These are phyloP conservation scores for Metalampra italica DNA, from an alignment of 2,888 invertebrate species.

Conservation along the genomic window DNA sequence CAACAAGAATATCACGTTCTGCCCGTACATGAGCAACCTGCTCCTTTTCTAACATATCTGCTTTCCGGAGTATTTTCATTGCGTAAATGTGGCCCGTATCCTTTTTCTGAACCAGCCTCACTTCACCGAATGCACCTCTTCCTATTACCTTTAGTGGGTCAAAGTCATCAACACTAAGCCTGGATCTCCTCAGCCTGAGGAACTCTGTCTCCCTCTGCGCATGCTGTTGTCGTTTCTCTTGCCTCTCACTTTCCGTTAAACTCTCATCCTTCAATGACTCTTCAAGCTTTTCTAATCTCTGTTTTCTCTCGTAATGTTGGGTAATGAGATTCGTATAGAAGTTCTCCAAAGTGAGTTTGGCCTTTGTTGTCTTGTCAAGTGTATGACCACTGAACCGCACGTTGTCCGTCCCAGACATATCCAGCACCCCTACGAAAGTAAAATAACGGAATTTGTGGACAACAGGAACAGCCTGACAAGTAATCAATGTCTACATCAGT, in stretches of 20 bases:
- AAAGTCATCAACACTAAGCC: slow-evolving; percentile 98
- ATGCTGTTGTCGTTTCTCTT: slow-evolving; percentile 95
- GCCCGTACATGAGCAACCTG: slow-evolving; percentile 98
- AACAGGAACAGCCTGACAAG: too few species aligned
- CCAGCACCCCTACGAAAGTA: slow-evolving; percentile 84
- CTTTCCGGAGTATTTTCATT: slow-evolving; percentile 99
- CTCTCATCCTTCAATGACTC: slow-evolving; percentile 98
- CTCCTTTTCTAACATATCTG: slow-evolving; percentile 99
- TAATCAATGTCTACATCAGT: too few species aligned
- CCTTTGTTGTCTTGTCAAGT: slow-evolving; percentile 98
- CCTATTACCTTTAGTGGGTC: slow-evolving; percentile 97
- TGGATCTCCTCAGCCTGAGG: slow-evolving; percentile 94
- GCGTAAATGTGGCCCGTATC: slow-evolving; percentile 99
- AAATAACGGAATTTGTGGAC: slow-evolving; percentile 5
- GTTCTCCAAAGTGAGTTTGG: slow-evolving; percentile 98
- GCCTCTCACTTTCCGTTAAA: slow-evolving; percentile 95
- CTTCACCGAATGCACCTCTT: slow-evolving; percentile 95
- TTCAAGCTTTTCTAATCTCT: slow-evolving; percentile 95
- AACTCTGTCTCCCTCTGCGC: slow-evolving; percentile 99
- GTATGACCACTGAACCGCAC: slow-evolving; percentile 98
- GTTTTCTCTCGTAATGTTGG: slow-evolving; percentile 98
- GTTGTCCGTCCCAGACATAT: slow-evolving; percentile 90
- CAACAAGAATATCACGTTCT: slow-evolving; percentile 98
- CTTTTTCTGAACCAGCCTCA: slow-evolving; percentile 98
- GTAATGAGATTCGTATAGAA: slow-evolving; percentile 99